Percentiles rank a stretch among this genome's conserved stretches.
Conservation (phyloP, 30 jellyfish, hydroid and myxozoan species). For the Cassiopea xamachana region DNA sequence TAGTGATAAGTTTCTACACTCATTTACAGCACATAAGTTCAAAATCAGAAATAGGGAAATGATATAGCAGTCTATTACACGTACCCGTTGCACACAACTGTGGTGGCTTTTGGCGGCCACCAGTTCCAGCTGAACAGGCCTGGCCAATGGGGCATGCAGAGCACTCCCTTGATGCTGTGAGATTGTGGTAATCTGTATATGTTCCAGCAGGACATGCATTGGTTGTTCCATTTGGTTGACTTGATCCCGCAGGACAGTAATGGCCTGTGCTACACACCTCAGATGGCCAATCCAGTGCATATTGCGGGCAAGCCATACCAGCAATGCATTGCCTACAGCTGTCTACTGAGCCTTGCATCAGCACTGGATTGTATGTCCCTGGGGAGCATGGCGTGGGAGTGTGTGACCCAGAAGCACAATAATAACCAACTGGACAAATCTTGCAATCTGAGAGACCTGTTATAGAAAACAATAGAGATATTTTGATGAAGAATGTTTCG, state of each 20-base stretch:
- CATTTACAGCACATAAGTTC: too few relatives aligned
- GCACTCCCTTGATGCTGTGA: conserved; percentile 90
- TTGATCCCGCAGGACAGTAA: conserved; percentile 97
- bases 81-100: conserved; percentile 94
- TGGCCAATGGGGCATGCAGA: conserved; percentile 92
- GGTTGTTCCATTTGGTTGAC: conserved; percentile 82
- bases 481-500: neutral
- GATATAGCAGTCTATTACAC: neutral
- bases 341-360: conserved; percentile 63
- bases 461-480: neutral
- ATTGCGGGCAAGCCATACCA: conserved; percentile 99
- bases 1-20: too few relatives aligned
- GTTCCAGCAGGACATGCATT: conserved; percentile 99
- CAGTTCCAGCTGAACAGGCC: conserved; percentile 98
- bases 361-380: conserved; percentile 91
- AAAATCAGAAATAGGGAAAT: neutral
- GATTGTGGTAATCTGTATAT: conserved; percentile 87
- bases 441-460: conserved; percentile 90
- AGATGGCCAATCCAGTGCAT: conserved; percentile 88
- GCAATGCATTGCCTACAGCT: conserved; percentile 93
- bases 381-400: conserved; percentile 91
- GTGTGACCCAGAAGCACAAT: conserved; percentile 82
- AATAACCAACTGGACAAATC: conserved; percentile 89
- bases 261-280: conserved; percentile 93
- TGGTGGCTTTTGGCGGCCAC: conserved; percentile 98